Evolutionary conservation across 2,888 invertebrate genomes (phyloP), one percentile per base, ranked within the genome.

Genomic region (Crocallis elinguaria): DNA sequence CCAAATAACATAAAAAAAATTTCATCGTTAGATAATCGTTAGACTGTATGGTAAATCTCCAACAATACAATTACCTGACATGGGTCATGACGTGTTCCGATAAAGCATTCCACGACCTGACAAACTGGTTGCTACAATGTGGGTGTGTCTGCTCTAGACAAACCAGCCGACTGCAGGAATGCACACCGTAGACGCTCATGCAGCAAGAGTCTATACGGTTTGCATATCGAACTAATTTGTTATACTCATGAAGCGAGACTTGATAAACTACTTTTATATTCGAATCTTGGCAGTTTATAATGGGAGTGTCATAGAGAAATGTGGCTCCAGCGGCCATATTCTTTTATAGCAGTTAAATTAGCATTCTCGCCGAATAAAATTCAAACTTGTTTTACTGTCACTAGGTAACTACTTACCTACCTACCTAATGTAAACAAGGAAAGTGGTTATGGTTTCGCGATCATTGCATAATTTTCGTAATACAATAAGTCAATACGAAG

Each of bases 81-180:
- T 3, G n/a, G 1, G 3, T 1, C 9, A 1, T 8, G n/a, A 8
- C 9, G 9, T 25, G 25, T n/a, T 29, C 36, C 1, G 4, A 48
- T 59, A 64, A 55, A 49, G 53, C 53, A 65, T 61, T 59, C 56
- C 60, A 54, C 45, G 36, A 44, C 38, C 35, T n/a, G 41, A 36
- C 41, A 36, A 35, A 51, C 52, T 16, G 53, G 56, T 52, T 49
- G 27, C 38, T 19, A 52, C 64, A 61, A 62, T 66, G 60, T 69
- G 60, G 69, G 66, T 60, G 66, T 66, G 67, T 50, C 64, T 9
- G 39, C 43, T 39, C 29, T 14, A 50, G 30, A 38, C 33, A 49
- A n/a, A n/a, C n/a, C n/a, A n/a, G n/a, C n/a, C n/a, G n/a, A n/a
- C n/a, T n/a, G n/a, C n/a, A n/a, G n/a, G n/a, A n/a, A n/a, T n/a